Evolutionary conservation across 2,113 vertebrate genomes (phyloP).

Genomic region (Lasiurus cinereus): DNA sequence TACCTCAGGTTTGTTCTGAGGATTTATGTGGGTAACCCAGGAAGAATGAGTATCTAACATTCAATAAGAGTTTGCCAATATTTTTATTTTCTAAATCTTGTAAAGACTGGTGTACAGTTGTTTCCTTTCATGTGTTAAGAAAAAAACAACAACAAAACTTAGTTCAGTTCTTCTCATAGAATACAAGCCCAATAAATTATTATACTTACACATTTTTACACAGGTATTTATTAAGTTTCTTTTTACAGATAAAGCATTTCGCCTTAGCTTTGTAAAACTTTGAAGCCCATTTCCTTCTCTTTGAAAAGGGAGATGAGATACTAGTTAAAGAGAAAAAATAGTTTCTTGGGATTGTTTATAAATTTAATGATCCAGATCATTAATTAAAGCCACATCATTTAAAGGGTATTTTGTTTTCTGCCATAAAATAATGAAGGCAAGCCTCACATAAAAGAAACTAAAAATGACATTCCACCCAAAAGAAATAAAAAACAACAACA

Average conservation of each 20-base stretch:
- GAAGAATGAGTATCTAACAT: not conserved
- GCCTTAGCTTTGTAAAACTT: not conserved
- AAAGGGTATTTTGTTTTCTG: not conserved
- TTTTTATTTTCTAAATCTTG: not conserved
- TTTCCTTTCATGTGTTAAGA: not conserved
- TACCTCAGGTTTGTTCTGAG: not conserved
- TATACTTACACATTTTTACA: not conserved
- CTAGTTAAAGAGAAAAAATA: not conserved
- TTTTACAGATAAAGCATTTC: not conserved
- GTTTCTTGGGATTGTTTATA: not conserved
- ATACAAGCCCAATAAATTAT: not conserved
- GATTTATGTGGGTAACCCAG: not conserved
- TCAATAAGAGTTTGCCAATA: not conserved
- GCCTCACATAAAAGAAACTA: not conserved
- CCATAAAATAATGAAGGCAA: not conserved
- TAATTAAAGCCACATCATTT: not conserved
- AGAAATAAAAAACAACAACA: not conserved
- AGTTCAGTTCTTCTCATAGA: not conserved
- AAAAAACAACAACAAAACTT: not conserved
- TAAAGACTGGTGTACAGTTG: not conserved
- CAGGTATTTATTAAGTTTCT: not conserved
- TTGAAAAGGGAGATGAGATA: not conserved
- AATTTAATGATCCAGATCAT: not conserved
- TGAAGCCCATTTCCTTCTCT: not conserved
- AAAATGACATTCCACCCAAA: not conserved